Percentiles rank a stretch among this genome's conserved stretches.
Conservation (phyloP, 2,797 vertebrate species). For the Anabacerthia variegaticeps region DNA sequence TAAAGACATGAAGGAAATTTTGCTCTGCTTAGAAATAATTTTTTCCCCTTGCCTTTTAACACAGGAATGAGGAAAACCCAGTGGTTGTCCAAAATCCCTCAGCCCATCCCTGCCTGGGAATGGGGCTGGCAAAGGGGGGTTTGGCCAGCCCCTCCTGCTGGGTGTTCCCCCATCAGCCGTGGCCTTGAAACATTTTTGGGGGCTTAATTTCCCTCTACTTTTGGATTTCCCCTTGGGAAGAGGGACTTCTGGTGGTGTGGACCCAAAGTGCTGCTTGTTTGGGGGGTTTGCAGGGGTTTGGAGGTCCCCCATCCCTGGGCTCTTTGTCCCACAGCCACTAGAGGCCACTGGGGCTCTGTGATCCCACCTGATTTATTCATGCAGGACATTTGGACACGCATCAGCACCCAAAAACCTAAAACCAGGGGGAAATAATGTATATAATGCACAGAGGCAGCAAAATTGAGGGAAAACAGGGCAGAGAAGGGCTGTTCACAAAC, state of each 20-base stretch:
- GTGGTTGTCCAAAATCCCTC: rapidly evolving
- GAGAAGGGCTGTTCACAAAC: not conserved
- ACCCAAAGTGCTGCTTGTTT: rapidly evolving
- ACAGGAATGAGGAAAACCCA: not conserved
- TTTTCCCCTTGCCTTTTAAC: not conserved
- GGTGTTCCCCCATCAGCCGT: rapidly evolving
- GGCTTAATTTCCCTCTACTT: not conserved
- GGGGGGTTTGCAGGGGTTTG: not conserved
- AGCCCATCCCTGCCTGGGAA: not conserved
- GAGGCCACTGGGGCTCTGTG: slow-evolving; percentile 69
- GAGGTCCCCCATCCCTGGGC: not conserved
- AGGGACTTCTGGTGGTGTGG: rapidly evolving
- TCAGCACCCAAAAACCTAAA: not conserved
- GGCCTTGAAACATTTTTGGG: not conserved
- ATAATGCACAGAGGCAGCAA: not conserved
- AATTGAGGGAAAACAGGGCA: rapidly evolving
- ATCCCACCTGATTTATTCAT: not conserved
- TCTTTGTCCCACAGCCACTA: slow-evolving; percentile 67
- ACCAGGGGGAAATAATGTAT: rapidly evolving
- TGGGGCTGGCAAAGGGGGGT: not conserved
- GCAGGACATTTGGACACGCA: not conserved
- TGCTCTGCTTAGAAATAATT: not conserved
- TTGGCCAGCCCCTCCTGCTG: not conserved
- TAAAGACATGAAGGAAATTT: not conserved
- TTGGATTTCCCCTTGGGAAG: not conserved